Percentiles rank a stretch among this genome's conserved stretches.
These are phyloP conservation scores for Apocrypta bakeri DNA, from an alignment of 1,140 invertebrate species.

Conservation along the genomic window DNA sequence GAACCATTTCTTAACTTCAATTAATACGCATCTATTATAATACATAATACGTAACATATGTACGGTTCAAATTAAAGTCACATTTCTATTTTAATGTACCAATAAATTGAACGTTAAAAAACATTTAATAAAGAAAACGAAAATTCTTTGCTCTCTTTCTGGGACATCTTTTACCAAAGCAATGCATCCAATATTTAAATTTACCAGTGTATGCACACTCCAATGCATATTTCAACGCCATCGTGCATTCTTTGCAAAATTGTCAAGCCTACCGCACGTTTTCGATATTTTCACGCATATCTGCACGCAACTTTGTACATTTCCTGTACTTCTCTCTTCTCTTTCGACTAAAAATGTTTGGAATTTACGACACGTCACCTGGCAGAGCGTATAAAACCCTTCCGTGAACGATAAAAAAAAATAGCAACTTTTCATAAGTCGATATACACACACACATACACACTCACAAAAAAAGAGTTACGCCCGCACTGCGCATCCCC, in stretches of 20 bases:
- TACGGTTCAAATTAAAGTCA: no score
- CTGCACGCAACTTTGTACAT: background rate
- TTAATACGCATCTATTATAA: no score
- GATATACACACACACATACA: background rate
- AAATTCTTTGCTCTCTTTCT: no score
- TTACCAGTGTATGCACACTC: background rate
- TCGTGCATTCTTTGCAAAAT: background rate
- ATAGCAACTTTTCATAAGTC: background rate
- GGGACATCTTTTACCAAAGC: no score
- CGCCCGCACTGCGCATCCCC: background rate
- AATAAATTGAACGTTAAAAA: no score
- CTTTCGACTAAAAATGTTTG: background rate
- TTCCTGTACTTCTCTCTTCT: background rate
- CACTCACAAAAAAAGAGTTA: background rate
- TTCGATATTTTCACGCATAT: background rate
- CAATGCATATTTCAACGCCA: background rate
- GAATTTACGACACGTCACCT: constrained; percentile 12
- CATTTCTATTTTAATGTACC: no score
- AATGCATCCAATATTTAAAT: background rate
- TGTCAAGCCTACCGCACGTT: background rate
- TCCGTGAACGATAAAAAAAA: background rate
- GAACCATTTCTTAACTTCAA: no score
- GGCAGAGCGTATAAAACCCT: background rate
- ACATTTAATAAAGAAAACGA: no score
- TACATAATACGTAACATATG: no score